Base-by-base conservation (phyloP, 2,797 vertebrate species). In the Australoheros facetus region DNA sequence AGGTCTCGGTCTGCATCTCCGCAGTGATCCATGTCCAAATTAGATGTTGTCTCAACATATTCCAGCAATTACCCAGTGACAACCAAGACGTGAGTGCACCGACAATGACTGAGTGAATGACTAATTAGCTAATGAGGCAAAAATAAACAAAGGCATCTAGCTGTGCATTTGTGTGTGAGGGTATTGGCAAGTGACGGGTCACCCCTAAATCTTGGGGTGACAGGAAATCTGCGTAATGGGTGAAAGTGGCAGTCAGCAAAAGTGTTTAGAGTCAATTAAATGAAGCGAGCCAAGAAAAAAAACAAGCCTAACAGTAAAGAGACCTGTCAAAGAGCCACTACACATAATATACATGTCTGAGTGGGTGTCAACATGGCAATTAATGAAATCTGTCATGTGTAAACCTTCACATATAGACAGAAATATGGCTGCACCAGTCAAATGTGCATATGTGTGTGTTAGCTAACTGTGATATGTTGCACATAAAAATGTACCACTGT, bases 101-200 rank as follows among this genome's bases (percentile, higher is more conserved):
- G 59, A 55, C 74, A 64, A 53, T 77, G 78, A 86, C 73, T 30
- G 81, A 83, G 57, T 54, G 83, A 70, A 62, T 81, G 87, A 37
- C 79, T 91, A 81, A 88, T 89, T 79, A 87, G 71, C 81, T 85
- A 90, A 94, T 83, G 84, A 92, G 82, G 66, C n/a, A 37, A 77
- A 83, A 76, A 66, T 73, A 88, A 89, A 88, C 81, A 91, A 85
- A 89, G 58, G 74, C 57, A 34, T 80, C 78, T 83, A 12, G 2
- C 48, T 79, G 32, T 64, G 64, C 72, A 71, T 88, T 57, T 70
- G 56, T 81, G 70, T 66, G 73, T 48, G 64, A 79, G 74, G 53
- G 45, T 83, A 74, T 66, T 66, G 79, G 56, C 8, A 11, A 69
- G 79, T 80, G 84, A 55, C n/a, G 42, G 69, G 73, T 42, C 28